Evolutionary conservation across 2,888 invertebrate genomes (phyloP), one percentile per base, ranked within the genome.

Genomic region (Thumatha senex): DNA sequence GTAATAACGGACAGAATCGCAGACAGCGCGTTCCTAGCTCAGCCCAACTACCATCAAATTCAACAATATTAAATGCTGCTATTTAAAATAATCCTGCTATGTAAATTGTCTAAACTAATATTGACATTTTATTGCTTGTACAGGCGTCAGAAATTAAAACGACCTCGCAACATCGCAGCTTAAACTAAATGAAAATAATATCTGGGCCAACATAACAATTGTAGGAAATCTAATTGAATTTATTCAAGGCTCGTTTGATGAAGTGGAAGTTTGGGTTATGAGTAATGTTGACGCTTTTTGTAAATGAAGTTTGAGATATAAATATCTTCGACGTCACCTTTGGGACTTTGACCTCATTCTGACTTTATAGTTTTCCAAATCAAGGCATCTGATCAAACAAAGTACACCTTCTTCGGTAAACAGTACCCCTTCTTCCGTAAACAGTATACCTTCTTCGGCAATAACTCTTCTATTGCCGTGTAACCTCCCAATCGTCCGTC

Each of bases 41-140:
- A 39, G 8, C 12, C 33, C n/a, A 2, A 24, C n/a, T n/a, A n/a
- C n/a, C n/a, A n/a, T n/a, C n/a, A n/a, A n/a, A n/a, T n/a, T 24
- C 18, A 24, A 24, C 12, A 14, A 29, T 12, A 9, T 15, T 11
- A 45, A 24, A 24, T 24, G 18, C 5, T 5, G 18, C 18, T 24
- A 24, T 5, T 4, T 24, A 4, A 2, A 24, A 24, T n/a, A n/a
- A n/a, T n/a, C n/a, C n/a, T n/a, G n/a, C 33, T 59, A 45, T 40
- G 24, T 35, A 40, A 57, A 58, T 67, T 63, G 63, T 57, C 56
- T 65, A 49, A 64, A 61, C 65, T 55, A 65, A 70, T 72, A 74
- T 78, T 71, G 64, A 65, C 63, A 67, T 59, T 66, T 70, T 64
- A 77, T 69, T 71, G 73, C 55, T 49, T 54, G 40, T 12, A 18